These are phyloP conservation scores for Psittacara wagleri DNA, from an alignment of 2,113 vertebrate species.

Conservation along the genomic window DNA sequence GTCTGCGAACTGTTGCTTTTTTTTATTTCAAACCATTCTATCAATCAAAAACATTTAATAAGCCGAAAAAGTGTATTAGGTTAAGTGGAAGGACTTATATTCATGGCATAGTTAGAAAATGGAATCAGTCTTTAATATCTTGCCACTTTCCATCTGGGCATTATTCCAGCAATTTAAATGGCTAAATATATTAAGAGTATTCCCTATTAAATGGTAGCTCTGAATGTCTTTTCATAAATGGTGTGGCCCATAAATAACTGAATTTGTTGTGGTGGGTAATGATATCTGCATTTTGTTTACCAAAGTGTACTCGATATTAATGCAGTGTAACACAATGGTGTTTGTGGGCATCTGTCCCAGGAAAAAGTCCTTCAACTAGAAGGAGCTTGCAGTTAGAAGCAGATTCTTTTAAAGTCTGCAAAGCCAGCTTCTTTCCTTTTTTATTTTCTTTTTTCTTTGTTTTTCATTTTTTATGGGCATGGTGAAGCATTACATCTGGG, in stretches of 20 bases:
- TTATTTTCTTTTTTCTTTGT: not conserved
- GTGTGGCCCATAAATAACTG: not conserved
- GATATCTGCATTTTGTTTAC: constrained; percentile 7
- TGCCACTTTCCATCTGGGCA: constrained; percentile 31
- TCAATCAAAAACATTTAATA: constrained; percentile 10
- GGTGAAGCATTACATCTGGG: not conserved
- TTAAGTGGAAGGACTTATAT: constrained; percentile 43
- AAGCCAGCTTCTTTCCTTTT: not conserved
- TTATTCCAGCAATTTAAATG: constrained; percentile 52
- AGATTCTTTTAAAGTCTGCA: not conserved
- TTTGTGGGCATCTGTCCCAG: not conserved
- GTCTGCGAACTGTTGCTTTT: not conserved
- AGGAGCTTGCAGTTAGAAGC: not conserved
- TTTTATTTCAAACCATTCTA: constrained; percentile 40
- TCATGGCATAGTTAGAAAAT: constrained; percentile 38
- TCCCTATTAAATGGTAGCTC: constrained; percentile 37
- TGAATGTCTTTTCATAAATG: not conserved
- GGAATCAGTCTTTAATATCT: constrained; percentile 48
- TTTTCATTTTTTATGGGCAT: not conserved
- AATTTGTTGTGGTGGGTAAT: not conserved
- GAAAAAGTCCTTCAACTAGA: not conserved
- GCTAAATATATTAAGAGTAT: constrained; percentile 37
- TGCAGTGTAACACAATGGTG: not conserved
- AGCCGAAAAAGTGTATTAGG: constrained; percentile 19
- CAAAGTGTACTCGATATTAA: not conserved